These are phyloP conservation scores for Drosophila setosimentum DNA, from an alignment of 2,888 invertebrate species.

Conservation along the genomic window DNA sequence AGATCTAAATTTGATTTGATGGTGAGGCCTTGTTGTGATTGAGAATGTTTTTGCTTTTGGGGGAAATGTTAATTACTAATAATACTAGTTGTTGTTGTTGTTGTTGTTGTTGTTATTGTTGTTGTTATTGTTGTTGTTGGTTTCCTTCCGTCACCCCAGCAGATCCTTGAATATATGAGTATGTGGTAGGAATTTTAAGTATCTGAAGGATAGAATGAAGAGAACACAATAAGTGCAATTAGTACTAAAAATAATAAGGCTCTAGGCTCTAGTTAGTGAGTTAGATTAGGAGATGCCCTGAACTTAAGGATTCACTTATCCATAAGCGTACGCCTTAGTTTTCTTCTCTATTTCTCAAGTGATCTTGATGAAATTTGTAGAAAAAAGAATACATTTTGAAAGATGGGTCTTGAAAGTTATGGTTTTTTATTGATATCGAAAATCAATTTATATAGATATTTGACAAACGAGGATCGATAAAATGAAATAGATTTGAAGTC, in stretches of 20 bases:
- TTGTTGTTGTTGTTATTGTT: constrained; percentile 51
- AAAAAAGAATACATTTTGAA: not conserved
- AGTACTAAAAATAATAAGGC: not conserved
- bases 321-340: too few relatives aligned
- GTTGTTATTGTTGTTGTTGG: constrained; percentile 36
- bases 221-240: not conserved
- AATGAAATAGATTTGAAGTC: not conserved
- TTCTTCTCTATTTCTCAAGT: not conserved
- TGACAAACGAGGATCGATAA: not conserved
- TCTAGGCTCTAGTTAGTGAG: not conserved
- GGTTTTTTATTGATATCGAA: not conserved
- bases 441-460: not conserved
- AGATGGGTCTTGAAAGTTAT: not conserved
- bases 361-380: not conserved
- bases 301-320: not conserved
- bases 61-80: constrained; percentile 52
- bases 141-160: constrained; percentile 45
- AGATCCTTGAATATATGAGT: constrained; percentile 51
- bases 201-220: constrained; percentile 23
- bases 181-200: constrained; percentile 57
- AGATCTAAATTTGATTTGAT: constrained; percentile 26
- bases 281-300: not conserved
- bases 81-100: constrained; percentile 49
- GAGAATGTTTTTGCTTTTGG: constrained; percentile 15
- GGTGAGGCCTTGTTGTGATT: constrained; percentile 43